These are phyloP conservation scores for Mesorhabditis belari DNA, from an alignment of 2,888 invertebrate species.

Conservation along the genomic window DNA sequence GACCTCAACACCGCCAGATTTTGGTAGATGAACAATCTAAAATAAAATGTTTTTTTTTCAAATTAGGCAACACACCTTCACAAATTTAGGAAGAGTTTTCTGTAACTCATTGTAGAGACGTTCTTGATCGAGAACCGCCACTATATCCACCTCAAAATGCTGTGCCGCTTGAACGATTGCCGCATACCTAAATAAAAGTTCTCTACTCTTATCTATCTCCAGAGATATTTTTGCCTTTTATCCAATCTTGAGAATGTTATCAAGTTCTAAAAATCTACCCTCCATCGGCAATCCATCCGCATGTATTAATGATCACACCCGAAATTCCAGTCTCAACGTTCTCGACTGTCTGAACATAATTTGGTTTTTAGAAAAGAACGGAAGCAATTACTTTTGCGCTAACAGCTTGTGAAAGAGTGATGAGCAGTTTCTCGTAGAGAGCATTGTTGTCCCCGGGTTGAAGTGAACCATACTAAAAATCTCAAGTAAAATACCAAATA, in stretches of 20 bases:
- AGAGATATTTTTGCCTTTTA: background rate
- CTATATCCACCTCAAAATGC: slow-evolving; percentile 89
- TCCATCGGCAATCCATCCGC: slow-evolving; percentile 88
- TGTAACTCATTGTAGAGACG: slow-evolving; percentile 86
- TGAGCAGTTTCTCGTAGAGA: slow-evolving; percentile 75
- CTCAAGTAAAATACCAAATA: background rate
- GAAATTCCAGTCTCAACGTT: slow-evolving; percentile 52
- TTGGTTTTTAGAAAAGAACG: slow-evolving; percentile 49
- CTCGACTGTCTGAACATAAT: slow-evolving; percentile 12
- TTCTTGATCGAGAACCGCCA: slow-evolving; percentile 91
- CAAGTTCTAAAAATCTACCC: slow-evolving; percentile 62
- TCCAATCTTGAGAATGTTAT: background rate
- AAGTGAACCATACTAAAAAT: background rate
- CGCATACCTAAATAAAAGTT: slow-evolving; percentile 32
- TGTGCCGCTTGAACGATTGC: slow-evolving; percentile 75
- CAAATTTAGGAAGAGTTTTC: slow-evolving; percentile 84
- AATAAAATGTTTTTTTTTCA: slow-evolving; percentile 1
- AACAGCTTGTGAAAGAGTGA: slow-evolving; percentile 69
- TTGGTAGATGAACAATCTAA: slow-evolving; percentile 75
- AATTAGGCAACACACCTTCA: slow-evolving; percentile 60
- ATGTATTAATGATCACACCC: slow-evolving; percentile 91
- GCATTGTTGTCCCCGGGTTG: slow-evolving; percentile 69
- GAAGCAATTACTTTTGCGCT: slow-evolving; percentile 10
- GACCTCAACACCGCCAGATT: slow-evolving; percentile 79
- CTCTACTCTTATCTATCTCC: too few relatives aligned